Conservation (phyloP, 2,888 invertebrate species). For the Cremastobaeus sp. region DNA sequence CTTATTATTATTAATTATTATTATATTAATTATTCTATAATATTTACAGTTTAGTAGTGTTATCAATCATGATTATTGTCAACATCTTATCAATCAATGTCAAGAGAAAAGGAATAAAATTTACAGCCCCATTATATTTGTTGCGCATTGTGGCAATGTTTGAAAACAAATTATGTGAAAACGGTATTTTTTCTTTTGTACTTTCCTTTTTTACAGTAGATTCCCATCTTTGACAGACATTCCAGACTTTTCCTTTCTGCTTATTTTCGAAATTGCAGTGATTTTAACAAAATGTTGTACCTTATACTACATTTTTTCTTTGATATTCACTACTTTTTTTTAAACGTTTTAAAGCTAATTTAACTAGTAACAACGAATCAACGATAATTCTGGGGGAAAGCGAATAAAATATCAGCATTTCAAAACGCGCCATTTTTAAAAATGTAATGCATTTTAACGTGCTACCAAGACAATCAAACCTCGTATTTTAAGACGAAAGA, state of each 20-base stretch:
- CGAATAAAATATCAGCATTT: too few species aligned
- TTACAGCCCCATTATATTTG: conserved; percentile 70
- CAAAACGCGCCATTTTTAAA: too few species aligned
- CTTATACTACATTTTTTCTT: too few species aligned
- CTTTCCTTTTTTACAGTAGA: neutral
- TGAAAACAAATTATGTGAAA: conserved; percentile 10
- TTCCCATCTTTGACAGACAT: conserved; percentile 13
- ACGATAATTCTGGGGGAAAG: too few species aligned
- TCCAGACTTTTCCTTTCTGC: conserved; percentile 5
- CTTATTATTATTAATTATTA: conserved; percentile 69
- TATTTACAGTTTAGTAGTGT: conserved; percentile 70
- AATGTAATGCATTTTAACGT: too few species aligned
- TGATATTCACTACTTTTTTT: too few species aligned
- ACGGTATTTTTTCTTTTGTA: conserved; percentile 3
- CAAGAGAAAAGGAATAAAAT: conserved; percentile 67
- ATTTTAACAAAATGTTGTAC: too few species aligned
- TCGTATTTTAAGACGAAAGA: too few species aligned
- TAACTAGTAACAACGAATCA: too few species aligned
- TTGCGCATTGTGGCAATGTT: conserved; percentile 48
- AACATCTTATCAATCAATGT: conserved; percentile 69
- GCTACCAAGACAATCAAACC: too few species aligned
- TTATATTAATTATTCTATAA: conserved; percentile 64
- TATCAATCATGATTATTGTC: conserved; percentile 66
- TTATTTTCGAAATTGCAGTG: too few species aligned
- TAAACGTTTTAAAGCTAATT: too few species aligned